Base-by-base conservation (phyloP, 2,113 vertebrate genomes). In the Pica pica region DNA sequence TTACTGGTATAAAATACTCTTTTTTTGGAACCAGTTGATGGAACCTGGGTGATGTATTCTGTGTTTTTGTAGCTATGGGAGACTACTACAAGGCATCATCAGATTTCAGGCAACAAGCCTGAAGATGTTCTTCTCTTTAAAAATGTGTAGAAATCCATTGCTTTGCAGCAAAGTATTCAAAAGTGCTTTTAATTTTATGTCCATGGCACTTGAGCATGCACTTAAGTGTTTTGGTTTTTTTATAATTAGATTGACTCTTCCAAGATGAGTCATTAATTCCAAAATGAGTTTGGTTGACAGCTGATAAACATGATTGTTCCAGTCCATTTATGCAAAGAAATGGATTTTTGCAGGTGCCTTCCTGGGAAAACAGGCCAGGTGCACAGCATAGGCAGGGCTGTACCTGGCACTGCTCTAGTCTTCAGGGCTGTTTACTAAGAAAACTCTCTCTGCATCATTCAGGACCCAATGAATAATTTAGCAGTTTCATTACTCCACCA, bases 401-500 rank as follows among this genome's bases (percentile, higher is more conserved):
- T 53, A 30, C 63, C 7, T 20, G 42, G 53, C 2, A 3, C 93
- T 82, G 59, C 46, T 70, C 42, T 73, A 13, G 0, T 28, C 80
- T 47, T 75, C 91, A 61, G 89, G 33, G 37, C 33, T 73, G 35
- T 64, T 90, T 26, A 16, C 64, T 60, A 9, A 26, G 82, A 77
- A 78, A 91, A 79, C n/a, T 23, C 79, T 76, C 74, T 52, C 71
- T 91, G 81, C 82, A 87, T 89, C 94, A 84, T 76, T 97, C 79
- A 96, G 82, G 53, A 90, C 35, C 17, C 44, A 56, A 74, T 97
- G 24, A 97, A 97, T 97, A 96, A 97, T 97, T 97, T 78, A 97
- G 50, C 4, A 9, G 71, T 60, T 76, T 87, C 87, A 73, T 84
- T 87, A 83, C 61, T 87, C 53, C 21, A 73, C 33, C 65, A 41